These are phyloP conservation scores for Notiomystis cincta DNA, from an alignment of 2,113 vertebrate genomes.

Conservation along the genomic window DNA sequence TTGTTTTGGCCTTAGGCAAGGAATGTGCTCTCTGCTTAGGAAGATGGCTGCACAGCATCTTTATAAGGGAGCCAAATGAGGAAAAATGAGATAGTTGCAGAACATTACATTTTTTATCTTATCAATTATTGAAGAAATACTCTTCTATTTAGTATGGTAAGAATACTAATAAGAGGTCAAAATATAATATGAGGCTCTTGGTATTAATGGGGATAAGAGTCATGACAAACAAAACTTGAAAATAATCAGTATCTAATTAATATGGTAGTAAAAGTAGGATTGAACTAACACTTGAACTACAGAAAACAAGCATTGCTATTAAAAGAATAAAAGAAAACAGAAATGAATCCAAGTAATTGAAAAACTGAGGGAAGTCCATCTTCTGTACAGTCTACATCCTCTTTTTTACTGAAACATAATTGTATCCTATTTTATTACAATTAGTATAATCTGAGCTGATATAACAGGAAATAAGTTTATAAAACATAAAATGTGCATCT, in stretches of 20 bases:
- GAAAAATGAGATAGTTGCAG: conserved; percentile 42
- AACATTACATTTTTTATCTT: conserved; percentile 61
- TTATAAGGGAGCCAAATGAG: conserved; percentile 47
- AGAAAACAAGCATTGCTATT: neutral
- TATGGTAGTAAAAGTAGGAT: neutral
- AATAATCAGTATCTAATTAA: neutral
- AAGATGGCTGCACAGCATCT: conserved; percentile 41
- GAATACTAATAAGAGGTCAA: conserved; percentile 43
- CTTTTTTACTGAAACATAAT: neutral
- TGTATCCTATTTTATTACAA: neutral
- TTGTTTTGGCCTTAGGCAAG: conserved; percentile 70
- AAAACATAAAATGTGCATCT: neutral
- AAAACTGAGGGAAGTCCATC: neutral
- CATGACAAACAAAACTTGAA: neutral
- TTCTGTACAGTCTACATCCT: neutral
- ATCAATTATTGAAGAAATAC: conserved; percentile 67
- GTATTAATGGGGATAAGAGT: neutral
- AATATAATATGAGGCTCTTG: neutral
- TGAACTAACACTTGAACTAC: neutral
- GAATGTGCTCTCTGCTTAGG: conserved; percentile 59
- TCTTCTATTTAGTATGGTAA: neutral
- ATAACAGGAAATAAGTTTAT: neutral
- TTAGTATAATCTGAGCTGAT: neutral
- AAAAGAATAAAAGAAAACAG: neutral
- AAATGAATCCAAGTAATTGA: neutral